Evolutionary conservation across 2,888 invertebrate species (phyloP), one percentile per base, ranked within the genome.

Genomic region (Eilema depressum): DNA sequence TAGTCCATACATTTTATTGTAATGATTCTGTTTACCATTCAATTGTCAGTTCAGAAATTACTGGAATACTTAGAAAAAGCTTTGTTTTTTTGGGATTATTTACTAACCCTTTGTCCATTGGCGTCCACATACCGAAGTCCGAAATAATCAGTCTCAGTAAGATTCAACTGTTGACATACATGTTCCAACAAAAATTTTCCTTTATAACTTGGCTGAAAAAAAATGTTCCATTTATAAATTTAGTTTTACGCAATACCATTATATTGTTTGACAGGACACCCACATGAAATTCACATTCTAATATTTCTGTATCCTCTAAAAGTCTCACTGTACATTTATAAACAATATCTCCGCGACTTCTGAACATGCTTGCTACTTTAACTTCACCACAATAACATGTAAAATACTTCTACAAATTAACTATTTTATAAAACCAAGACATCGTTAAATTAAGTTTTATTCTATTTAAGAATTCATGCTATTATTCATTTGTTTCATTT

Each of bases 91-190:
- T 59, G 10, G 47, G 60, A 68, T 60, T 68, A 61, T 74, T 73
- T 26, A 88, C 96, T 96, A 95, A 99, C 99, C 96, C 99, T 96
- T 93, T 99, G 98, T 82, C 98, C 98, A 84, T 97, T 96, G 73
- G 96, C 96, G 92, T 99, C 99, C 80, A 98, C 98, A 96, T 98
- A 99, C 77, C 99, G 97, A 78, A 99, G 96, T 17, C 99, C 99
- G 92, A 99, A 98, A 93, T 99, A 99, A 94, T 99, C 99, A 86
- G 98, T 98, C 95, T 99, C 99, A 76, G 98, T 96, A 79, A 99
- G 97, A 94, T 98, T 98, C 84, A 99, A 96, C 91, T 98, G 98
- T 88, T 98, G 97, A 93, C 98, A 99, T 78, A 98, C 97, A 96
- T 98, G 97, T 89, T 99, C 98, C 89, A 99, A 95, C 83, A 99